These are phyloP conservation scores for Orycteropus afer DNA, from an alignment of 2,113 vertebrate species.

Conservation along the genomic window DNA sequence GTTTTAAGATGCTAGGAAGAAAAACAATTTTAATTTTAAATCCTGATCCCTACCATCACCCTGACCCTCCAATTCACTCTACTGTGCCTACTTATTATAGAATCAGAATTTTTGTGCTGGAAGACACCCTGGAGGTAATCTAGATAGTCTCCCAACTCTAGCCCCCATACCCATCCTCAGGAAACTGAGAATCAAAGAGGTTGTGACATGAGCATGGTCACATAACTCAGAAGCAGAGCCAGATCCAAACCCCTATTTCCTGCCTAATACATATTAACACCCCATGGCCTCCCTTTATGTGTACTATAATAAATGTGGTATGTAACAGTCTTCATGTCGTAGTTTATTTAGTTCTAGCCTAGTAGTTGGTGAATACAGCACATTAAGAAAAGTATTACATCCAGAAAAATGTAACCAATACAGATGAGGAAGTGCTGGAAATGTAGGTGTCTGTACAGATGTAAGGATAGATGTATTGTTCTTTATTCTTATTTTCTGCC, in stretches of 20 bases:
- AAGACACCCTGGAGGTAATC: slow-evolving; percentile 41
- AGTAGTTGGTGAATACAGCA: slow-evolving; percentile 53
- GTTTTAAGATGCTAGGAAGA: slow-evolving; percentile 2
- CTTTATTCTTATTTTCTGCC: slow-evolving; percentile 72
- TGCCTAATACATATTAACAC: neutral
- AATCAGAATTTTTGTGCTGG: slow-evolving; percentile 40
- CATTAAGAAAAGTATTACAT: slow-evolving; percentile 66
- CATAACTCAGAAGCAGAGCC: slow-evolving; percentile 61
- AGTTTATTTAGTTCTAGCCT: slow-evolving; percentile 58
- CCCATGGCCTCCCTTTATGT: slow-evolving; percentile 43
- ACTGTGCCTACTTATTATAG: slow-evolving; percentile 48
- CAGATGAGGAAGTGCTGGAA: slow-evolving; percentile 58
- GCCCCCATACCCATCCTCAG: neutral
- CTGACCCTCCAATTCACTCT: slow-evolving; percentile 51
- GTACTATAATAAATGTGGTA: slow-evolving; percentile 54
- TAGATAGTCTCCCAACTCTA: neutral
- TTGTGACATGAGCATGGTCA: neutral
- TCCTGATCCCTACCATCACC: slow-evolving; percentile 9
- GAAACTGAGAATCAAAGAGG: slow-evolving; percentile 45
- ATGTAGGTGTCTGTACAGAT: slow-evolving; percentile 44
- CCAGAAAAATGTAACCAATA: slow-evolving; percentile 51
- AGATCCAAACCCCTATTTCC: slow-evolving; percentile 42
- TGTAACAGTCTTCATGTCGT: slow-evolving; percentile 22
- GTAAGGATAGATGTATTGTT: slow-evolving; percentile 65
- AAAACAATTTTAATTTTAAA: slow-evolving; percentile 61